A percentile compares a stretch with the other conserved stretches of the same genome.
Evolutionary conservation across 2,797 vertebrate genomes (phyloP).

Genomic region (Remorina albescens): DNA sequence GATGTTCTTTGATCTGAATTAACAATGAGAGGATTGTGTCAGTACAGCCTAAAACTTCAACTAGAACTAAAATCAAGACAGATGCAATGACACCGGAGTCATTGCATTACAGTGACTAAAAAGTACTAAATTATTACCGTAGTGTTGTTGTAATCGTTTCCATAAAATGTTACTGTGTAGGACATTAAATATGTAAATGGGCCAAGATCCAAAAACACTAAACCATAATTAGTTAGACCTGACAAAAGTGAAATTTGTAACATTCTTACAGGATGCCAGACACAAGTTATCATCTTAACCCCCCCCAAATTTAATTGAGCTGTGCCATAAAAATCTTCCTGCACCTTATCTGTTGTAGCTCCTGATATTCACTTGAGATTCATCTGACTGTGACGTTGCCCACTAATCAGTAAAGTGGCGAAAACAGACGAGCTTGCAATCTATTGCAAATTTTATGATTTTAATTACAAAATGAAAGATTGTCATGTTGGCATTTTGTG

Average conservation of each 20-base stretch:
- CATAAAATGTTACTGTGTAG: slow-evolving; percentile 23
- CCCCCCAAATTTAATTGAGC: slow-evolving; percentile 35
- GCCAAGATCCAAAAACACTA: slow-evolving; percentile 37
- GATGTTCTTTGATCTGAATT: neutral
- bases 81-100: neutral
- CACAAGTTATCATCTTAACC: slow-evolving; percentile 59
- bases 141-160: neutral
- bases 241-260: slow-evolving; percentile 47
- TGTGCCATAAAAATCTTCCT: slow-evolving; percentile 29
- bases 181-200: slow-evolving; percentile 64
- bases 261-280: slow-evolving; percentile 45
- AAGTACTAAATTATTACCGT: neutral
- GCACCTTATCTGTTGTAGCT: slow-evolving; percentile 2
- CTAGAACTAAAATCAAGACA: neutral
- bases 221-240: slow-evolving; percentile 63
- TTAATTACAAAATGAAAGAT: slow-evolving; percentile 15
- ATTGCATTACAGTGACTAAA: neutral
- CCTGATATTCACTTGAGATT: slow-evolving; percentile 6
- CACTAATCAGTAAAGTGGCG: slow-evolving; percentile 21
- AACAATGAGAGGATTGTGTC: neutral
- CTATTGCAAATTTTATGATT: slow-evolving; percentile 2
- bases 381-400: slow-evolving; percentile 8
- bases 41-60: neutral
- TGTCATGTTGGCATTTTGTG: neutral
- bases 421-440: slow-evolving; percentile 10